Percentiles rank a stretch among this genome's conserved stretches.
Evolutionary conservation across 2,113 vertebrate genomes (phyloP).

Genomic region (Anhinga anhinga): DNA sequence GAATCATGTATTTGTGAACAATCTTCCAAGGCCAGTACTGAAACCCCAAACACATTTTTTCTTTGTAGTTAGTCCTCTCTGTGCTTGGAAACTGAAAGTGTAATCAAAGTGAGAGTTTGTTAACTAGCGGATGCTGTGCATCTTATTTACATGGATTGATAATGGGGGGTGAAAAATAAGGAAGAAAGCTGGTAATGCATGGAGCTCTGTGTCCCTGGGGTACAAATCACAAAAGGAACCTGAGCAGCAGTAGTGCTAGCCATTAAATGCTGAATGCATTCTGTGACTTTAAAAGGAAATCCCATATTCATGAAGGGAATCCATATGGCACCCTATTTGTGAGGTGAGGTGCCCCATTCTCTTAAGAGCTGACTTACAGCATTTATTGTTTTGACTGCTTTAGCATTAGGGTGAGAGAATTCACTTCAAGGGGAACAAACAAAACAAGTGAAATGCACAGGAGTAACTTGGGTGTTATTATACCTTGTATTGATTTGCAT

Average conservation of each 20-base stretch:
- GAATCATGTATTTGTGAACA: constrained; percentile 68
- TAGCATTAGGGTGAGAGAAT: constrained; percentile 6
- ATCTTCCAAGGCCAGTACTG: constrained; percentile 51
- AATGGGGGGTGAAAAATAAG: background rate
- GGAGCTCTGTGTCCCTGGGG: background rate
- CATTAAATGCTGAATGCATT: background rate
- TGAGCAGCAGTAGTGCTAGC: background rate
- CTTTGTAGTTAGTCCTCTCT: background rate
- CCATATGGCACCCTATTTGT: constrained; percentile 3
- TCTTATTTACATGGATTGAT: constrained; percentile 22
- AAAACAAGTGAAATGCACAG: background rate
- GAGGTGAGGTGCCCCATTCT: background rate
- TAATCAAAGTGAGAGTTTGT: constrained; percentile 49
- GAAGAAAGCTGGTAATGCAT: background rate
- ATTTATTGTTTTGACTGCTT: constrained; percentile 10
- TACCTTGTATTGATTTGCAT: background rate
- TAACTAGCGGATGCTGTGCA: background rate
- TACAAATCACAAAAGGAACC: background rate
- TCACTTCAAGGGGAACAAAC: background rate
- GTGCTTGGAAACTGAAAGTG: constrained; percentile 46
- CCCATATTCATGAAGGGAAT: background rate
- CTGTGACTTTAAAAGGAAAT: constrained; percentile 36
- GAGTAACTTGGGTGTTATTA: background rate
- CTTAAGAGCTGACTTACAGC: background rate
- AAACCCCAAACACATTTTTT: constrained; percentile 3